These are phyloP conservation scores for Gymnocephalus cernua DNA, from an alignment of 2,113 vertebrate species.

Conservation along the genomic window DNA sequence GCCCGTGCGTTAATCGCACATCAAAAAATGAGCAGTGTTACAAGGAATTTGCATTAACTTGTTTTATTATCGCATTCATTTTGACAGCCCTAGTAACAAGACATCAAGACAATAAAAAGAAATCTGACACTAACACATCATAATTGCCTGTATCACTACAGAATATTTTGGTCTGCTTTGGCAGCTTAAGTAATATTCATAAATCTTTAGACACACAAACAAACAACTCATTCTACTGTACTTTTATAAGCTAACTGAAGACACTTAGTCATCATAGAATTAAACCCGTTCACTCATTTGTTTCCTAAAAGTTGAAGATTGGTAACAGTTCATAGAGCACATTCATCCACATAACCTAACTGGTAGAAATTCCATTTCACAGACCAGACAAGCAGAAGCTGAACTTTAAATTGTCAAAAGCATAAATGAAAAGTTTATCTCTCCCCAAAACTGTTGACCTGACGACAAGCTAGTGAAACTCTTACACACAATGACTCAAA, in stretches of 20 bases:
- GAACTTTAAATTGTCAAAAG: slow-evolving; percentile 10
- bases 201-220: not conserved
- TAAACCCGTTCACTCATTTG: not conserved
- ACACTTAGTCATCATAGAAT: not conserved
- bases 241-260: not conserved
- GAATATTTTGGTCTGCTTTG: not conserved
- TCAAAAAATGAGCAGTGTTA: too few relatives aligned
- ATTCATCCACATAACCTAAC: not conserved
- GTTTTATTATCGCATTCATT: too few relatives aligned
- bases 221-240: not conserved
- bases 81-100: not conserved
- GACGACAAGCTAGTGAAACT: not conserved
- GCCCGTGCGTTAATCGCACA: too few relatives aligned
- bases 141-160: not conserved
- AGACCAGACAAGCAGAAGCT: not conserved
- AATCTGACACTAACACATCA: not conserved
- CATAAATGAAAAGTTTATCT: slow-evolving; percentile 6
- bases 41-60: too few relatives aligned
- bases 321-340: not conserved
- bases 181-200: not conserved
- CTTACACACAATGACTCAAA: not conserved
- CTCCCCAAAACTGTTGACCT: not conserved
- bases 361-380: not conserved
- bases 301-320: not conserved
- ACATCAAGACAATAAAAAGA: slow-evolving; percentile 4